Percentiles rank a stretch among this genome's conserved stretches.
These are phyloP conservation scores for Bolinopsis microptera DNA, from an alignment of 37 sponge, comb jelly and placozoan species.

Conservation along the genomic window DNA sequence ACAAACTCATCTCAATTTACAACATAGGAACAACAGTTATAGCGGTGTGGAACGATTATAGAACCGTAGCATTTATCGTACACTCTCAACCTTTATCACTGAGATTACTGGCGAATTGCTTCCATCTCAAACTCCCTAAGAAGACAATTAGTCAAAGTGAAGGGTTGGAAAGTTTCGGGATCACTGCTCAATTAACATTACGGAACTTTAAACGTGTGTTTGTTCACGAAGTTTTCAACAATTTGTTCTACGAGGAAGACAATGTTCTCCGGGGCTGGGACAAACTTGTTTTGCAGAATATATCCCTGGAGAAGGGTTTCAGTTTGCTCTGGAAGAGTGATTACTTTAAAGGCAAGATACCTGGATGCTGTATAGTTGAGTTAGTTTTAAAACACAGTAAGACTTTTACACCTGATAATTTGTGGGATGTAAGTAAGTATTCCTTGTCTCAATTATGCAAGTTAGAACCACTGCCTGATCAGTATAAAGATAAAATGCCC, in stretches of 20 bases:
- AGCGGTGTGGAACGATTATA: not conserved
- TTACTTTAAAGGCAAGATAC: not conserved
- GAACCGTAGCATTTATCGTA: not conserved
- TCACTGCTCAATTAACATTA: not conserved
- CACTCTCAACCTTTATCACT: not conserved
- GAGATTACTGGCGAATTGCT: not conserved
- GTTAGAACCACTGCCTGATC: not conserved
- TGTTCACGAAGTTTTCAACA: not conserved
- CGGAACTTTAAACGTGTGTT: not conserved
- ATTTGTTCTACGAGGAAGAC: not conserved
- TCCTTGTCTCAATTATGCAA: not conserved
- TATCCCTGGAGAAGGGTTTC: not conserved
- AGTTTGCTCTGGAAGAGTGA: not conserved
- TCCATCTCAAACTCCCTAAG: not conserved
- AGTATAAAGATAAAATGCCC: not conserved
- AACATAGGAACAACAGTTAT: not conserved
- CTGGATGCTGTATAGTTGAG: not conserved
- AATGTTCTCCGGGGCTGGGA: not conserved
- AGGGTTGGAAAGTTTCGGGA: not conserved
- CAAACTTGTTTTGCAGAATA: not conserved
- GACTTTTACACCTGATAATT: not conserved
- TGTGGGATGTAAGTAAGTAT: conserved; percentile 16
- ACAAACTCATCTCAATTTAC: not conserved
- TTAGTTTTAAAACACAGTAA: not conserved
- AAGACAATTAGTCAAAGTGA: not conserved